These are phyloP conservation scores for Amblyopsis hoosieri DNA, from an alignment of 2,797 vertebrate species.

Conservation along the genomic window DNA sequence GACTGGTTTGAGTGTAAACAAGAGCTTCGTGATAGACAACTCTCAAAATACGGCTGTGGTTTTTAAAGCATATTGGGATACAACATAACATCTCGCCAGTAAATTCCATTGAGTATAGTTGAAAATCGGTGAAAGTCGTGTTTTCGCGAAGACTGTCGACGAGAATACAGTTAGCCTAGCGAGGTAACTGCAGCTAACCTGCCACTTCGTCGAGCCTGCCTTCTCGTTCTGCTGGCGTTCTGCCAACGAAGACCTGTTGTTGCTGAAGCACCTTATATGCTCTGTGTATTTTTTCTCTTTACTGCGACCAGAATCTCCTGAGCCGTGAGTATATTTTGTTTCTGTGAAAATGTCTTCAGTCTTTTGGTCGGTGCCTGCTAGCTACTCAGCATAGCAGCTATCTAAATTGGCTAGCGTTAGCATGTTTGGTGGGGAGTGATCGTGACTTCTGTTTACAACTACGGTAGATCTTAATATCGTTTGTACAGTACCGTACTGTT, in stretches of 20 bases:
- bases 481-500: background rate
- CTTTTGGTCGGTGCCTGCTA: slow-evolving; percentile 1
- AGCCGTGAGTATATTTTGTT: slow-evolving; percentile 61
- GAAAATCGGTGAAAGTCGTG: background rate
- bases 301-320: slow-evolving; percentile 48
- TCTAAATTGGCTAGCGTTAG: slow-evolving; percentile 9
- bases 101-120: too few species aligned
- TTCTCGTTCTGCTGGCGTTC: background rate
- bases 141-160: slow-evolving; percentile 24
- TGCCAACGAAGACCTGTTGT: slow-evolving; percentile 12
- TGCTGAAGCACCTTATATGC: slow-evolving; percentile 50
- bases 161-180: slow-evolving; percentile 5
- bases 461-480: too few species aligned
- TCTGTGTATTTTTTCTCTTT: slow-evolving; percentile 21
- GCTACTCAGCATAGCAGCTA: slow-evolving; percentile 32
- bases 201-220: slow-evolving; percentile 46
- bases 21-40: slow-evolving; percentile 41
- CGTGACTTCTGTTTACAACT: slow-evolving; percentile 28
- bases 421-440: slow-evolving; percentile 5
- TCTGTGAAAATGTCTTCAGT: background rate
- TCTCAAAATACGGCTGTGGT: slow-evolving; percentile 22
- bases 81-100: background rate
- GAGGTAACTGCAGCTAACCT: slow-evolving; percentile 21
- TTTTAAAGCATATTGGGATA: too few species aligned
- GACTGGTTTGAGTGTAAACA: slow-evolving; percentile 75